Evolutionary conservation across 2,888 invertebrate genomes (phyloP).

Genomic region (Acleris cristana): DNA sequence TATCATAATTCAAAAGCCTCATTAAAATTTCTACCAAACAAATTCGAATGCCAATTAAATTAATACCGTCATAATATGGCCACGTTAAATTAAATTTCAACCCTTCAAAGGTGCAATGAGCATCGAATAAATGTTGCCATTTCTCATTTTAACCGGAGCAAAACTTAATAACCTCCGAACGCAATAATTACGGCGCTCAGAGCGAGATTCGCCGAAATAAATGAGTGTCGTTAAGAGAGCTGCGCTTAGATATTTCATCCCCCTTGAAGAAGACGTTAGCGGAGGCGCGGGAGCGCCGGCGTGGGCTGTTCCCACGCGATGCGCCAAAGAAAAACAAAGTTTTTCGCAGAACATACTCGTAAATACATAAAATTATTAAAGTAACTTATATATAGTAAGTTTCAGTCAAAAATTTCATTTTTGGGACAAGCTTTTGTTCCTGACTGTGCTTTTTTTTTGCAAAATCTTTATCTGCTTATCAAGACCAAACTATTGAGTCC

Average conservation of each 20-base stretch:
- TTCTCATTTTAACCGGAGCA: slow-evolving; percentile 81
- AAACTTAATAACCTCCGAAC: slow-evolving; percentile 82
- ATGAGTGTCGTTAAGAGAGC: slow-evolving; percentile 81
- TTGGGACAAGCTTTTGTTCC: too few species aligned
- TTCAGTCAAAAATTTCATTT: too few species aligned
- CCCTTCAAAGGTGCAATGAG: slow-evolving; percentile 78
- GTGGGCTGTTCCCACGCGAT: slow-evolving; percentile 73
- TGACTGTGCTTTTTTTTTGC: too few species aligned
- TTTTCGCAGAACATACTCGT: slow-evolving; percentile 2
- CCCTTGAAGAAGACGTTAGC: slow-evolving; percentile 79
- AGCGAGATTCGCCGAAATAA: slow-evolving; percentile 81
- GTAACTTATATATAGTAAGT: too few species aligned
- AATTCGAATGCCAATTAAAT: slow-evolving; percentile 59
- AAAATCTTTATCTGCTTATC: too few species aligned
- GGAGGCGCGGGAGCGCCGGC: slow-evolving; percentile 57
- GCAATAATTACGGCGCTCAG: slow-evolving; percentile 81
- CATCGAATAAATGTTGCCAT: slow-evolving; percentile 77
- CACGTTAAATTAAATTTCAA: slow-evolving; percentile 78
- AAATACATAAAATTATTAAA: neutral
- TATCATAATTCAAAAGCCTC: too few species aligned
- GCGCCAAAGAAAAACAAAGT: slow-evolving; percentile 55
- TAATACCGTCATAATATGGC: slow-evolving; percentile 72
- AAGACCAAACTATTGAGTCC: too few species aligned
- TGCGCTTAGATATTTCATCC: slow-evolving; percentile 82
- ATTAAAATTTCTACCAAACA: slow-evolving; percentile 1